phyloP scores from a whole-genome alignment of 2,797 vertebrate genomes.

The Rhadinocentrus ornatus region DNA sequence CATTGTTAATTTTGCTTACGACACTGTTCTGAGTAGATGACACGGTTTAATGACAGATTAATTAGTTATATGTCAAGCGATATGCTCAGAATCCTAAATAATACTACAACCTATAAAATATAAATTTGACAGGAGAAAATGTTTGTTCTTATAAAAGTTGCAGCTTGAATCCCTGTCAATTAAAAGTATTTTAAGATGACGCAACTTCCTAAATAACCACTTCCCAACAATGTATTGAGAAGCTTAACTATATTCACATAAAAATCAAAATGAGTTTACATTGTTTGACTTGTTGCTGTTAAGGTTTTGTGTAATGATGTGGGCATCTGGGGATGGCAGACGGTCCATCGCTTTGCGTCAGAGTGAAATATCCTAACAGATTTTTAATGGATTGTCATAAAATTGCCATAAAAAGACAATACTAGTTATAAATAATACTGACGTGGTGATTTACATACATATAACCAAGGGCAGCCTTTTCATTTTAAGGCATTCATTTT shows the following conservation, averaged over 20 bases:
- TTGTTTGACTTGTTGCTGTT: not conserved
- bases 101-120: not conserved
- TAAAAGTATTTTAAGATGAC: constrained; percentile 22
- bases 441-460: not conserved
- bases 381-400: not conserved
- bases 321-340: not conserved
- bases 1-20: constrained; percentile 20
- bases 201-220: constrained; percentile 5
- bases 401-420: not conserved
- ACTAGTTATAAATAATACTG: not conserved
- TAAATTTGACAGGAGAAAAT: constrained; percentile 29
- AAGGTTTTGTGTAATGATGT: not conserved
- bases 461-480: not conserved
- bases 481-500: not conserved
- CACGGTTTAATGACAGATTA: constrained; percentile 32
- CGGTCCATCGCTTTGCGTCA: not conserved
- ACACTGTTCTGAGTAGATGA: constrained; percentile 5
- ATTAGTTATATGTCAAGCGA: constrained; percentile 26
- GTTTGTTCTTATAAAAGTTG: constrained; percentile 15
- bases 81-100: constrained; percentile 3
- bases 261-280: not conserved
- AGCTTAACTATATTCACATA: not conserved
- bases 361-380: constrained; percentile 6
- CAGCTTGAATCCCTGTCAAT: constrained; percentile 23
- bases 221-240: constrained; percentile 6